Evolutionary conservation across 2,888 invertebrate species (phyloP), one percentile per base, ranked within the genome.

Genomic region (Panorpa germanica): DNA sequence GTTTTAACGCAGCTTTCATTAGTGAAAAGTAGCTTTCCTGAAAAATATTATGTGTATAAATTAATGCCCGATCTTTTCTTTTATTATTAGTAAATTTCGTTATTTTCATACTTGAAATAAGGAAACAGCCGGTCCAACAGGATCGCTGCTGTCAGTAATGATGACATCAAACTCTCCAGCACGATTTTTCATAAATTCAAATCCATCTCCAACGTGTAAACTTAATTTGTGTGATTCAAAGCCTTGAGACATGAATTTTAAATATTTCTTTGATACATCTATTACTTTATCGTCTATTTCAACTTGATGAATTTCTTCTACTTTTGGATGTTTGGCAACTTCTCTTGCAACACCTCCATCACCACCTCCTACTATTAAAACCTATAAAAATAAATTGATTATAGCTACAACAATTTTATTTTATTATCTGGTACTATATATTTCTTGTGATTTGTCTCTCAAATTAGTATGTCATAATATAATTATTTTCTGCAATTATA

Each of bases 121-220:
- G 38, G 57, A 66, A 7, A 64, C 62, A 1, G 74, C 74, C 0
- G 74, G 74, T 0, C 95, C 96, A 16, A 95, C 66, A 1, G 96
- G 96, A 59, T 98, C 98, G 22, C 93, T 91, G 38, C 93, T 93
- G 51, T 98, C 98, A 0, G 96, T 98, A 32, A 98, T 93, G 39
- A 98, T 91, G 24, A 98, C 85, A 56, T 98, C 98, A 51, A 88
- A 98, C 52, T 82, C 74, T 22, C 70, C 63, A 33, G 63, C 63
- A 47, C 91, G 80, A 29, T 77, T 66, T 44, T 78, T 76, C 70
- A 98, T 78, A 52, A 83, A 98, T 41, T 90, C 78, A 48, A 91
- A 90, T 1, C 98, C 98, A 52, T 98, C 96, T 1, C 82, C 82
- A 23, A 93, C 73, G 45, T 73, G 70, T 1, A 98, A 55, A 0